Conservation (phyloP, 2,113 vertebrate genomes). For the Lipophrys pholis region DNA sequence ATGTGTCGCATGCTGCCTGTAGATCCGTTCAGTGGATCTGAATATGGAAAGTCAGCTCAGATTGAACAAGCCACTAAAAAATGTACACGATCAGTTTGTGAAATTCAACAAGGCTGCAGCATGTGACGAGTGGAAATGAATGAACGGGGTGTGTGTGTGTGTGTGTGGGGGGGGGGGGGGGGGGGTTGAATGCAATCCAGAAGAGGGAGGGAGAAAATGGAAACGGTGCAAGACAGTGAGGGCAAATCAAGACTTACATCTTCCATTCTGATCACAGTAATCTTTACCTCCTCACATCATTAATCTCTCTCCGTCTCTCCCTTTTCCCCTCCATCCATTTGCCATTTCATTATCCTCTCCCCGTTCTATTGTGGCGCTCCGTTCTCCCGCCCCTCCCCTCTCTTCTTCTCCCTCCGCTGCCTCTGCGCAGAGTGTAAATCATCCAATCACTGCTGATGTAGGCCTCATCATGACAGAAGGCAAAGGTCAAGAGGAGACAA, state of each 20-base stretch:
- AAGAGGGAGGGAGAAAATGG: slow-evolving; percentile 3
- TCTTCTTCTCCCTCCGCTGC: neutral
- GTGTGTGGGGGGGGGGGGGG: neutral
- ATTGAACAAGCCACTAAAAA: no score
- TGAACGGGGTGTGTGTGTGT: no score
- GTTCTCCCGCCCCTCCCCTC: neutral
- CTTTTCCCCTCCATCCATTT: slow-evolving; percentile 29
- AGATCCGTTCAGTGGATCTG: no score
- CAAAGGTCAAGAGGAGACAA: slow-evolving; percentile 44
- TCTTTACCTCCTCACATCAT: slow-evolving; percentile 35
- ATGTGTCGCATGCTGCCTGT: no score
- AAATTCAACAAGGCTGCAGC: no score
- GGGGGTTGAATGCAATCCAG: neutral
- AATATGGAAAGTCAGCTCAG: no score
- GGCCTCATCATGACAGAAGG: slow-evolving; percentile 39
- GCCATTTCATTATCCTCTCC: slow-evolving; percentile 38
- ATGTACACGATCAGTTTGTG: no score
- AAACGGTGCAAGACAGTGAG: slow-evolving; percentile 16
- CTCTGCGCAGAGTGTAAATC: slow-evolving; percentile 34
- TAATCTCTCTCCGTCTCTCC: slow-evolving; percentile 36
- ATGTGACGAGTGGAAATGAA: no score
- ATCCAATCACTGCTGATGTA: slow-evolving; percentile 47
- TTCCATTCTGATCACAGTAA: slow-evolving; percentile 26
- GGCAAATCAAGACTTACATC: slow-evolving; percentile 14
- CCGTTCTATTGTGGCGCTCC: neutral